A percentile compares a stretch with the other conserved stretches of the same genome.
These are phyloP conservation scores for Lordiphosa mommai DNA, from an alignment of 1,140 invertebrate genomes.

Conservation along the genomic window DNA sequence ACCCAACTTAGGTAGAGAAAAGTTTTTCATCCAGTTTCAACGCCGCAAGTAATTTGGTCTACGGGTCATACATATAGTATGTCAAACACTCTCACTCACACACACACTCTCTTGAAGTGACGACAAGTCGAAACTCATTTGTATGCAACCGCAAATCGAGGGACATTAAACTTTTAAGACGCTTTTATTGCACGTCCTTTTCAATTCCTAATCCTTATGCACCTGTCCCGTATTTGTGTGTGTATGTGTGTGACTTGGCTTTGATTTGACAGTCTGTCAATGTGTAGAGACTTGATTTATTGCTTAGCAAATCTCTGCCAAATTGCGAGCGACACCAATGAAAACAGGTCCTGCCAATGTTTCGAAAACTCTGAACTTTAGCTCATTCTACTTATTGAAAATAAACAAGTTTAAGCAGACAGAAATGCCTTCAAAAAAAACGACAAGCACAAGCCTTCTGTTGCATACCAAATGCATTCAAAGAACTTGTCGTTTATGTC, in stretches of 20 bases:
- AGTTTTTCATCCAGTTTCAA: constrained; percentile 14
- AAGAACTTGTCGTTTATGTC: too few species aligned
- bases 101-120: constrained; percentile 3
- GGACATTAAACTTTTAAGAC: constrained; percentile 73
- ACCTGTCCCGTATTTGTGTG: background rate
- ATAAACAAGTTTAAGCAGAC: background rate
- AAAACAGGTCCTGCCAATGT: too few species aligned
- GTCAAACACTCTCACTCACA: background rate
- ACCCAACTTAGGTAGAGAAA: constrained; percentile 21
- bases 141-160: constrained; percentile 58
- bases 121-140: constrained; percentile 53
- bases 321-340: constrained; percentile 14
- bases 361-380: too few species aligned
- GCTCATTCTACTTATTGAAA: background rate
- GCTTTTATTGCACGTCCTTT: constrained; percentile 65
- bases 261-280: constrained; percentile 59
- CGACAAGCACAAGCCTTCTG: too few species aligned
- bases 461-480: too few species aligned
- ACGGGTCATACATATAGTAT: background rate
- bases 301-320: constrained; percentile 22
- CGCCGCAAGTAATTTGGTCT: constrained; percentile 19
- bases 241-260: constrained; percentile 25
- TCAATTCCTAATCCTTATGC: constrained; percentile 53
- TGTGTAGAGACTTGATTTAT: constrained; percentile 50
- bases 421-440: background rate